Evolutionary conservation across 2,888 invertebrate species (phyloP).

Genomic region (Euzetes globulus): DNA sequence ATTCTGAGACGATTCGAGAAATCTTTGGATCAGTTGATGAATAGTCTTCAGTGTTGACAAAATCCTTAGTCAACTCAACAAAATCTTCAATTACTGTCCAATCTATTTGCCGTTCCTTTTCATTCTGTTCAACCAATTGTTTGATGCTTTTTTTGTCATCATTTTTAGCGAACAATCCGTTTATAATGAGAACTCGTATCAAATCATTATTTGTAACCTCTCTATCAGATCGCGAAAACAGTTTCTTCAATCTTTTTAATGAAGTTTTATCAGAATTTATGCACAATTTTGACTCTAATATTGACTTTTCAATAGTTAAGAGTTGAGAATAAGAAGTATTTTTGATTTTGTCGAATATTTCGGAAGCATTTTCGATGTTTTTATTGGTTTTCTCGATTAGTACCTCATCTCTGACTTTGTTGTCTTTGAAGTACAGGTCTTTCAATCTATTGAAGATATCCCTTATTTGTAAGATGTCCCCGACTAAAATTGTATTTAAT

Average conservation of each 20-base stretch:
- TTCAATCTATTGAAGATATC: background rate
- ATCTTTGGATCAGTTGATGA: background rate
- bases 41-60: background rate
- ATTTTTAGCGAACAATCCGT: background rate
- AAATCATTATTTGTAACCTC: background rate
- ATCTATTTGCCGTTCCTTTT: conserved; percentile 13
- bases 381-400: background rate
- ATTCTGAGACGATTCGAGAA: background rate
- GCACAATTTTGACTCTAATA: background rate
- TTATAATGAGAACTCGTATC: background rate
- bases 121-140: background rate
- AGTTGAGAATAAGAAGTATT: background rate
- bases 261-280: background rate
- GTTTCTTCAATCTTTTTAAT: background rate
- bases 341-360: background rate
- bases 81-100: background rate
- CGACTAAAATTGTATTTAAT: background rate
- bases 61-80: background rate
- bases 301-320: background rate
- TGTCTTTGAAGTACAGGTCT: background rate
- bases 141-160: background rate
- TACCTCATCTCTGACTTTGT: background rate
- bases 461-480: background rate
- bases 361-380: background rate
- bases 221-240: background rate